Percentiles rank a stretch among this genome's conserved stretches.
Conservation (phyloP, 2,888 invertebrate species). For the Trisateles emortualis region DNA sequence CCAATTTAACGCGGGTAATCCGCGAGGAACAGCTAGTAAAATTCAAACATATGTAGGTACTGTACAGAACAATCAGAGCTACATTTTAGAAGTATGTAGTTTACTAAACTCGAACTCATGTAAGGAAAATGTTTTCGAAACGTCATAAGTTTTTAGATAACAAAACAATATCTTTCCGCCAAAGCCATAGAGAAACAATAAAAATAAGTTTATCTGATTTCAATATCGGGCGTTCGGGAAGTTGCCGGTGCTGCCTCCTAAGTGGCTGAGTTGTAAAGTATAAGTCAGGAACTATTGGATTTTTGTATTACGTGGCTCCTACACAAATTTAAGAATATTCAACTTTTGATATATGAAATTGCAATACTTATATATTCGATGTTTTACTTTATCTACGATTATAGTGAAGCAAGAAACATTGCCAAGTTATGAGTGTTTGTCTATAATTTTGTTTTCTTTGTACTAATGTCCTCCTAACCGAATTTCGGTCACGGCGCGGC, state of each 20-base stretch:
- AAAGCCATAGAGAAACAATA: conserved; percentile 6
- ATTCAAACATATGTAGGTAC: conserved; percentile 1
- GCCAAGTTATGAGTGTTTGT: too few relatives aligned
- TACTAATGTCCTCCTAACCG: too few relatives aligned
- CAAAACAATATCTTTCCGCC: conserved; percentile 17
- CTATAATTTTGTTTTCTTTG: too few relatives aligned
- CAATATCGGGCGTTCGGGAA: conserved; percentile 15
- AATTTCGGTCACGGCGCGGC: too few relatives aligned
- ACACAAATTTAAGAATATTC: conserved; percentile 22
- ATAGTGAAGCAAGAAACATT: background rate
- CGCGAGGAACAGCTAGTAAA: background rate
- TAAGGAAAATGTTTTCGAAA: conserved; percentile 49
- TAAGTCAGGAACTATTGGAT: conserved; percentile 20
- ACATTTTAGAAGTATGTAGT: conserved; percentile 34
- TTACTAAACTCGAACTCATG: conserved; percentile 34
- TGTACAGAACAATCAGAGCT: conserved; percentile 26
- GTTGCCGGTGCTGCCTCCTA: conserved; percentile 23
- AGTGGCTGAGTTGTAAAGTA: conserved; percentile 39
- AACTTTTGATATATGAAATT: conserved; percentile 1
- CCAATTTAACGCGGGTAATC: background rate
- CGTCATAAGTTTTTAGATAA: conserved; percentile 27
- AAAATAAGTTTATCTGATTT: conserved; percentile 22
- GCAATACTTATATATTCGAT: background rate
- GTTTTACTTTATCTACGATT: background rate
- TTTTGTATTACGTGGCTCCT: conserved; percentile 30